A percentile compares a stretch with the other conserved stretches of the same genome.
These are phyloP conservation scores for Pionites leucogaster DNA, from an alignment of 2,113 vertebrate species.

Conservation along the genomic window DNA sequence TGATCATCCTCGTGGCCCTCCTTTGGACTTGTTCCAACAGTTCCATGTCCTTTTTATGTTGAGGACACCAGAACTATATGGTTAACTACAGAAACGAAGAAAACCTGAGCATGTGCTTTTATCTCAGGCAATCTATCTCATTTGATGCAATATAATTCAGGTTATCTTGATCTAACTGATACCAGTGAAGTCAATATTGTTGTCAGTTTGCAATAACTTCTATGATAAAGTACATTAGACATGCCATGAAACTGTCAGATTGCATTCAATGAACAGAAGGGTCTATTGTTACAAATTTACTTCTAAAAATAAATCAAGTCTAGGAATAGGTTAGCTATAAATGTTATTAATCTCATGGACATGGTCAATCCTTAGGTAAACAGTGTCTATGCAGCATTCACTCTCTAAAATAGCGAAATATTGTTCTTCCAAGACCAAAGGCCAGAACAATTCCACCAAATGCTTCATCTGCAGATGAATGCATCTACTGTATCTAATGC, in stretches of 20 bases:
- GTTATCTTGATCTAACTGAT: background rate
- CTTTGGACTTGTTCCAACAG: too few relatives aligned
- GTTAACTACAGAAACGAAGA: constrained; percentile 5
- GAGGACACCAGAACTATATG: too few relatives aligned
- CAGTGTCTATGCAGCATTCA: background rate
- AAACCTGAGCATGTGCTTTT: background rate
- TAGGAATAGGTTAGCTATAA: background rate
- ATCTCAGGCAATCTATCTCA: background rate
- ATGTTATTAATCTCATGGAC: constrained; percentile 22
- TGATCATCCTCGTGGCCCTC: too few relatives aligned
- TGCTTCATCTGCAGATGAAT: background rate
- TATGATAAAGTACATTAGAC: background rate
- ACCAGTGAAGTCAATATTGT: background rate
- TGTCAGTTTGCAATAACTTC: background rate
- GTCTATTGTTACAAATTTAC: background rate
- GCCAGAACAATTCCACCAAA: background rate
- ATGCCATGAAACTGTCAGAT: background rate
- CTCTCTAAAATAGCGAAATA: background rate
- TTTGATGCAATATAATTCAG: background rate
- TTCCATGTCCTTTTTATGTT: too few relatives aligned
- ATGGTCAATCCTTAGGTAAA: constrained; percentile 16
- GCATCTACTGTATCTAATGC: background rate
- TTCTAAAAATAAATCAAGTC: background rate
- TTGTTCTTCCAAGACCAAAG: constrained; percentile 1
- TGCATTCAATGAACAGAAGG: background rate